phyloP scores from a whole-genome alignment of 2,113 vertebrate genomes.

The Bubalus kerabau region DNA sequence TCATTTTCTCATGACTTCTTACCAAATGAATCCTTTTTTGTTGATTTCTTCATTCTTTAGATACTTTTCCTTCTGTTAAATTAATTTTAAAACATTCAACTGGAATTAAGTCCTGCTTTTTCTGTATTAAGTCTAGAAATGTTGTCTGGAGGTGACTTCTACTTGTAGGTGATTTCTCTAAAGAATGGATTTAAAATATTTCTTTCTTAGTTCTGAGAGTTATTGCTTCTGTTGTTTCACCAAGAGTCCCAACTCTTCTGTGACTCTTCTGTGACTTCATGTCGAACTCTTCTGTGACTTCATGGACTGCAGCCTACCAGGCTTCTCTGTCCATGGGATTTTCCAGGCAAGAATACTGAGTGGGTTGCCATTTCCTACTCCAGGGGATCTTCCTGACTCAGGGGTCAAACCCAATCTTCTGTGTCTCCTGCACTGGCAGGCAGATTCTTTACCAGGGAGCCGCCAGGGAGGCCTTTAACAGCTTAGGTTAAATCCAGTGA shows the following conservation, averaged over 20 bases:
- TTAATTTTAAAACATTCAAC: background rate
- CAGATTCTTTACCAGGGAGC: background rate
- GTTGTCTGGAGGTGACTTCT: background rate
- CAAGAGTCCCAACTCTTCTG: too few relatives aligned
- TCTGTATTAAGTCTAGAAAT: background rate
- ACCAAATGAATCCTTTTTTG: background rate
- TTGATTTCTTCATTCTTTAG: background rate
- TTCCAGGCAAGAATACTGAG: background rate
- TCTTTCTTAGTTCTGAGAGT: background rate
- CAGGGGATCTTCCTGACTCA: background rate
- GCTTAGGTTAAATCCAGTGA: background rate
- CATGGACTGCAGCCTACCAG: background rate
- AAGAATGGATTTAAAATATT: background rate
- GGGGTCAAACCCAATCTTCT: background rate
- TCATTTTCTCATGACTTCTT: background rate
- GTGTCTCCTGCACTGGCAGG: background rate
- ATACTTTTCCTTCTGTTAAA: background rate
- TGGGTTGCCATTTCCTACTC: background rate
- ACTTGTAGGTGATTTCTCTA: background rate
- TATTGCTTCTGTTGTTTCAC: background rate
- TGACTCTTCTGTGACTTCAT: too few relatives aligned
- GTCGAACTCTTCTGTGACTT: background rate
- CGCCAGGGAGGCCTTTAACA: rapidly evolving
- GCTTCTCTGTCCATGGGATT: background rate
- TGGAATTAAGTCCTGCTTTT: background rate